Evolutionary conservation across 2,888 invertebrate genomes (phyloP).

Genomic region (Drosophila borborema): DNA sequence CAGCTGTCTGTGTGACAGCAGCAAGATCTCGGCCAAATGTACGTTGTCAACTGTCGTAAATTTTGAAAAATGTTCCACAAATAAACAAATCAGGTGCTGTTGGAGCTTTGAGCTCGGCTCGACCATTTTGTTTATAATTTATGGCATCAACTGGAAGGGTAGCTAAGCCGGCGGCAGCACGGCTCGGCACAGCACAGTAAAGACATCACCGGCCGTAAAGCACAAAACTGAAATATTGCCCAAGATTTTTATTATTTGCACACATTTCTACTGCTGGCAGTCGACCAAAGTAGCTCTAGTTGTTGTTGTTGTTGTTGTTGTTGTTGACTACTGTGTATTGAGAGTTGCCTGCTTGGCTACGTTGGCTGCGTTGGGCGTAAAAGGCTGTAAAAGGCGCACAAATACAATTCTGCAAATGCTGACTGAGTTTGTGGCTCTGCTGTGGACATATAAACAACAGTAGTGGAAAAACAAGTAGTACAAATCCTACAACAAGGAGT

Average conservation of each 20-base stretch:
- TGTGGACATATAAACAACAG: constrained; percentile 52
- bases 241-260: constrained; percentile 71
- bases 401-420: constrained; percentile 51
- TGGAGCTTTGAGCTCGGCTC: constrained; percentile 25
- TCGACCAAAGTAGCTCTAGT: constrained; percentile 51
- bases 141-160: constrained; percentile 55
- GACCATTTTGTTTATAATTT: constrained; percentile 63
- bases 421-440: constrained; percentile 58
- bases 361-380: constrained; percentile 11
- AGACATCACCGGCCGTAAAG: constrained; percentile 38
- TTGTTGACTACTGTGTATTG: constrained; percentile 56
- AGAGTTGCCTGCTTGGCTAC: constrained; percentile 17
- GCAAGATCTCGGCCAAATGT: constrained; percentile 24
- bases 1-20: constrained; percentile 29
- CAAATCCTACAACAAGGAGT: constrained; percentile 15
- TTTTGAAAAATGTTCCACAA: constrained; percentile 63
- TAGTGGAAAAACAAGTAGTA: constrained; percentile 37
- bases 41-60: constrained; percentile 56
- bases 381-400: constrained; percentile 48
- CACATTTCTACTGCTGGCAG: constrained; percentile 45
- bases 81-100: constrained; percentile 74
- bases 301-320: constrained; percentile 37
- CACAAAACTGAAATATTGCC: constrained; percentile 68
- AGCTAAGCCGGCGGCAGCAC: constrained; percentile 28
- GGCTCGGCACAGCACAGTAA: constrained; percentile 10